Evolutionary conservation across 2,113 vertebrate genomes (phyloP), one percentile per base, ranked within the genome.

Genomic region (Alaudala cheleensis): DNA sequence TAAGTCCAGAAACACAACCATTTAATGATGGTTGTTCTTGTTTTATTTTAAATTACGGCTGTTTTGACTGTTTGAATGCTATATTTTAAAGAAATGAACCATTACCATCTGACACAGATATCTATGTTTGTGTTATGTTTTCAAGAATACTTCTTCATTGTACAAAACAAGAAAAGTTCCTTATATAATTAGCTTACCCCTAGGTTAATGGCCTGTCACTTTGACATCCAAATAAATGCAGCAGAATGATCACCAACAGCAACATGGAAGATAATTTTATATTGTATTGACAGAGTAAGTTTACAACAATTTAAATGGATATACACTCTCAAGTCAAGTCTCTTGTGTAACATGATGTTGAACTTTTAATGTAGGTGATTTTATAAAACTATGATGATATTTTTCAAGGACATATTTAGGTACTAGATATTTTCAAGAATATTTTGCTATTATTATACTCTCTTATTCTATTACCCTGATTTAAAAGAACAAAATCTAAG

Each of bases 1-100:
- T 87, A 69, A 93, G 95, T 96, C 96, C 82, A 93, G 93, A 95
- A 98, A 97, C 91, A 93, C 66, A 79, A 87, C 49, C 93, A 86
- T 93, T 95, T 97, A 97, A 97, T 88, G 95, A 96, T 56, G 57
- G 49, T 77, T 93, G 87, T 70, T 90, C 92, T 69, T 88, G 74
- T 86, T 86, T 95, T 81, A 88, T 95, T 96, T 95, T 93, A 95
- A 94, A 95, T 96, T 93, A 97, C 28, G 5, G 7, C 61, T 80
- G 54, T 73, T 91, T 70, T 74, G 83, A 92, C 85, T 71, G 31
- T 50, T 95, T 89, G 77, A 97, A 92, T 90, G 61, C 53, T 88
- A 73, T 89, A 89, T 87, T 93, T 90, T 67, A 92, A 91, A 92
- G 49, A 93, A 95, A 91, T 29, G 28, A 76, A 51, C 60, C 18